Percentiles rank a stretch among this genome's conserved stretches.
Conservation (phyloP, 2,797 vertebrate genomes). For the Orientallactaga sibirica region DNA sequence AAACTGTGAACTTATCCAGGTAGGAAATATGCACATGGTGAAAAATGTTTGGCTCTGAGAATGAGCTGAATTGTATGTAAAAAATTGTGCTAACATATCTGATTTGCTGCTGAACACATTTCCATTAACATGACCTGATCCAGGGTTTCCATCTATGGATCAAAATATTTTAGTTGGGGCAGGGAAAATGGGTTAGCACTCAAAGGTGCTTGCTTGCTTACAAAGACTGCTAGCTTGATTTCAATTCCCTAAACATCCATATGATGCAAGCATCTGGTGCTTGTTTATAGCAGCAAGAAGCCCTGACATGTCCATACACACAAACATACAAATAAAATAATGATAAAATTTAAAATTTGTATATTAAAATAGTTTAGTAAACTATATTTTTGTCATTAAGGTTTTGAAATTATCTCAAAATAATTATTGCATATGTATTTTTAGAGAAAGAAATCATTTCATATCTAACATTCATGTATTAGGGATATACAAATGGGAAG, state of each 20-base stretch:
- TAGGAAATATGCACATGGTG: background rate
- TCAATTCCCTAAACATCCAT: background rate
- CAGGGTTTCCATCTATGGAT: background rate
- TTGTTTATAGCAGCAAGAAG: too few relatives aligned
- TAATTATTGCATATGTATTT: slow-evolving; percentile 23
- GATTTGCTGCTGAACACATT: background rate
- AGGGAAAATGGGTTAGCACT: background rate
- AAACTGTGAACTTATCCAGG: background rate
- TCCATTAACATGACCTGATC: background rate
- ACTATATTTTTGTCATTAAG: background rate
- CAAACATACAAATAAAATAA: too few relatives aligned
- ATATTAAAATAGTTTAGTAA: background rate
- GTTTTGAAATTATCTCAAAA: slow-evolving; percentile 33
- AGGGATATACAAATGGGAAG: slow-evolving; percentile 1
- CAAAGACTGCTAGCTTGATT: background rate
- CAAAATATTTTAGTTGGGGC: background rate
- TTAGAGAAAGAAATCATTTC: slow-evolving; percentile 1
- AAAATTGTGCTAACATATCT: background rate
- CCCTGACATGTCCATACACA: too few relatives aligned
- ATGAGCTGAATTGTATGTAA: background rate
- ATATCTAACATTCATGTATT: slow-evolving; percentile 25
- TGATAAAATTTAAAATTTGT: too few relatives aligned
- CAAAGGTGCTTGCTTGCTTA: background rate
- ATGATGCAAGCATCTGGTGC: too few relatives aligned
- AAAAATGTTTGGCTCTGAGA: background rate